Percentiles rank a stretch among this genome's conserved stretches.
Evolutionary conservation across 2,797 vertebrate genomes (phyloP).

Genomic region (Platyrinchus mystaceus): DNA sequence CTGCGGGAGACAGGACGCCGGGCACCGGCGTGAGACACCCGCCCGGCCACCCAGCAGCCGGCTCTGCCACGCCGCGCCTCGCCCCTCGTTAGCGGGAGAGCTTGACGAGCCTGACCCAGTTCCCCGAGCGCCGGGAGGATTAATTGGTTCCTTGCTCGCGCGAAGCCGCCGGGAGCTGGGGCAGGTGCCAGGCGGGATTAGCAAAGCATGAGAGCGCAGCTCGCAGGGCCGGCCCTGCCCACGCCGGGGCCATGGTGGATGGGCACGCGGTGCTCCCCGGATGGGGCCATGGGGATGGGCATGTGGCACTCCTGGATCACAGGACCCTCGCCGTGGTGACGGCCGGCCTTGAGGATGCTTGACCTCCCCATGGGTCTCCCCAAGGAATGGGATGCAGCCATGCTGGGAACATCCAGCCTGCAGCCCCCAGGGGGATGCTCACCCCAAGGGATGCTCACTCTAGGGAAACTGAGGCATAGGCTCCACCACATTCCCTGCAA

Average conservation of each 20-base stretch:
- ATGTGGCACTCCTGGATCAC: background rate
- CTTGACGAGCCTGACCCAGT: slow-evolving; percentile 53
- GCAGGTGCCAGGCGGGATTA: slow-evolving; percentile 50
- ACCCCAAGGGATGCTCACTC: accelerated
- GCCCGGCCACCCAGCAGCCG: slow-evolving; percentile 18
- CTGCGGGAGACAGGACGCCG: background rate
- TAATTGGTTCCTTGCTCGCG: slow-evolving; percentile 43
- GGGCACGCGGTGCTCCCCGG: background rate
- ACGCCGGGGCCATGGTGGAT: background rate
- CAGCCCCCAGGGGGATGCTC: background rate
- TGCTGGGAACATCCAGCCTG: background rate
- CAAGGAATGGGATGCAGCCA: accelerated
- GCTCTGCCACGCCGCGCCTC: slow-evolving; percentile 17
- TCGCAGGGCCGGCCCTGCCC: background rate
- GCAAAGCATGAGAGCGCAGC: slow-evolving; percentile 47
- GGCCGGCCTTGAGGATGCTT: background rate
- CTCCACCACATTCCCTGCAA: accelerated
- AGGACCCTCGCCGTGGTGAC: background rate
- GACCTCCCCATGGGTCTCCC: accelerated
- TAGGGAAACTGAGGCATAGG: background rate
- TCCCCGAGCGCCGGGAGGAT: slow-evolving; percentile 42
- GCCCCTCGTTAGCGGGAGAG: slow-evolving; percentile 59
- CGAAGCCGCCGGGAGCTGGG: slow-evolving; percentile 49
- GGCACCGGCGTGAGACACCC: background rate
- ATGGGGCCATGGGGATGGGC: background rate